Conservation (phyloP, 2,888 invertebrate genomes). For the Watsonalla cultraria region DNA sequence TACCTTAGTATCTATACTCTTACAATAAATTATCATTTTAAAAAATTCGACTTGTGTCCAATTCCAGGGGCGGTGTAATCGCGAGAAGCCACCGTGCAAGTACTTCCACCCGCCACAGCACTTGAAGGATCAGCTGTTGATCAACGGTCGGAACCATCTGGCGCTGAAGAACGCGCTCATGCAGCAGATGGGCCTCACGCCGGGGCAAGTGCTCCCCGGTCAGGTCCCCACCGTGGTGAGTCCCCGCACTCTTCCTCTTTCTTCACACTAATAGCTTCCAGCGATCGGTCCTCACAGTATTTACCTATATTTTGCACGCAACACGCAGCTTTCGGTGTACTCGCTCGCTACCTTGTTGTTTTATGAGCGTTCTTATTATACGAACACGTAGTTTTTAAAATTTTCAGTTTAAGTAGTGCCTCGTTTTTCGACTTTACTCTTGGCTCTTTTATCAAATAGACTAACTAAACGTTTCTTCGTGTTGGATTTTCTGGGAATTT, state of each 20-base stretch:
- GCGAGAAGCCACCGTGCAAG: slow-evolving; percentile 99
- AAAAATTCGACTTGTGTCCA: slow-evolving; percentile 2
- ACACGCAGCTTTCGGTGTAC: slow-evolving; percentile 73
- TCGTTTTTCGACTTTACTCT: slow-evolving; percentile 11
- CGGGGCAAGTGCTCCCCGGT: slow-evolving; percentile 95
- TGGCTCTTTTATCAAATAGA: neutral
- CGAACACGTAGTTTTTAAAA: slow-evolving; percentile 52
- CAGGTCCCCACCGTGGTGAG: slow-evolving; percentile 96
- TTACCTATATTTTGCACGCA: slow-evolving; percentile 64
- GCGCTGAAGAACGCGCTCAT: slow-evolving; percentile 98
- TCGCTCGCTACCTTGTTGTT: slow-evolving; percentile 56
- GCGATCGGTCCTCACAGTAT: slow-evolving; percentile 64
- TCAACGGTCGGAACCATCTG: slow-evolving; percentile 99
- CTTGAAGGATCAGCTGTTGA: slow-evolving; percentile 99
- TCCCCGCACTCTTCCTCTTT: slow-evolving; percentile 30
- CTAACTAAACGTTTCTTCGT: slow-evolving; percentile 12
- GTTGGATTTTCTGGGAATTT: slow-evolving; percentile 33
- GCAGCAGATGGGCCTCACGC: slow-evolving; percentile 97
- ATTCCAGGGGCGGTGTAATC: slow-evolving; percentile 98
- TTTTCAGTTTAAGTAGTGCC: slow-evolving; percentile 65
- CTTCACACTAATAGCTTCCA: slow-evolving; percentile 45
- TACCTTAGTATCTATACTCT: neutral
- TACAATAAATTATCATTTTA: neutral
- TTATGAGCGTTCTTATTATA: slow-evolving; percentile 51
- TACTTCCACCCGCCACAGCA: slow-evolving; percentile 99